Evolutionary conservation across 1,140 invertebrate genomes (phyloP).

Genomic region (Ladona fulva): DNA sequence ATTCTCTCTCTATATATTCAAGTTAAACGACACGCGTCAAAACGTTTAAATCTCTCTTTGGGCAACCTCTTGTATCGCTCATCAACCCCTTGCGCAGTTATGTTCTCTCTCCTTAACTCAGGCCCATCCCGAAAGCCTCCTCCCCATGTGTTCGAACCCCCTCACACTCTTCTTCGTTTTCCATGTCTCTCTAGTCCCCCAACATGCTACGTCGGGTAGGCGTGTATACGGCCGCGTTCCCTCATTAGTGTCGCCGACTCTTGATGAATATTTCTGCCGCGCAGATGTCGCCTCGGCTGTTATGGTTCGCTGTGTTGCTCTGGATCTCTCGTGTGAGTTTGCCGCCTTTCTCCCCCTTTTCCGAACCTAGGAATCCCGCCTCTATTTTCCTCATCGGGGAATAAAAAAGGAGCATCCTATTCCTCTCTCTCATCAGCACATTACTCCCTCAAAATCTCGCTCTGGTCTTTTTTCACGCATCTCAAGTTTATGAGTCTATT

Average conservation of each 20-base stretch:
- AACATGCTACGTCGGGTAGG: constrained; percentile 7
- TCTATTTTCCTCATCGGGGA: not conserved
- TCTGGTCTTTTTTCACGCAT: no score
- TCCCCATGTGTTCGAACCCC: no score
- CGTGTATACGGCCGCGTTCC: not conserved
- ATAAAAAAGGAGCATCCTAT: no score
- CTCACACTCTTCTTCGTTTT: not conserved
- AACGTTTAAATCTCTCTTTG: constrained; percentile 7
- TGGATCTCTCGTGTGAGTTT: not conserved
- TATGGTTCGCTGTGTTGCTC: not conserved
- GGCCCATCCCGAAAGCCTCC: not conserved
- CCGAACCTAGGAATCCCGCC: not conserved
- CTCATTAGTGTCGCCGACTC: not conserved
- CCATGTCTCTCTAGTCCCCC: not conserved
- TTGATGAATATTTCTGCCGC: constrained; percentile 2
- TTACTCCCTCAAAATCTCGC: no score
- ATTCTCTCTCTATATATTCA: not conserved
- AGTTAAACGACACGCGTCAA: not conserved
- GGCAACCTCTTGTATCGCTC: not conserved
- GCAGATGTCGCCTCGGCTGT: not conserved
- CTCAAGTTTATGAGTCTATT: no score
- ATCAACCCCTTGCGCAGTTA: not conserved
- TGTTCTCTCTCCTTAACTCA: no score
- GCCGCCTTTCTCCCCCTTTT: not conserved
- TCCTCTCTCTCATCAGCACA: no score